Percentiles rank a stretch among this genome's conserved stretches.
These are phyloP conservation scores for Brachypteracias leptosomus DNA, from an alignment of 2,113 vertebrate genomes.

Conservation along the genomic window DNA sequence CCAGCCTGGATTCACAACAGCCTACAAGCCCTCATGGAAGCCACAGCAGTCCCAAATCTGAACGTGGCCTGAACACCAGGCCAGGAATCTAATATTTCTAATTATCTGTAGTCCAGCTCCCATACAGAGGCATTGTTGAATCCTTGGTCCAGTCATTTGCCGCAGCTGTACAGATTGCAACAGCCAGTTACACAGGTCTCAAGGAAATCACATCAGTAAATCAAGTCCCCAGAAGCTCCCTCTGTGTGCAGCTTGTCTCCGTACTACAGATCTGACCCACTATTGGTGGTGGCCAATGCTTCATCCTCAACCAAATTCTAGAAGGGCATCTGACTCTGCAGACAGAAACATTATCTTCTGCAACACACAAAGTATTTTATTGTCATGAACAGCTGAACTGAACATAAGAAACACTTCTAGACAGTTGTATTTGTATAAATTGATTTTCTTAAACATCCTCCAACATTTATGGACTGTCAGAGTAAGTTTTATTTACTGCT, in stretches of 20 bases:
- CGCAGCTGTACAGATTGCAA: not conserved
- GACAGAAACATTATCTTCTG: not conserved
- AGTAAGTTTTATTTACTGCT: not conserved
- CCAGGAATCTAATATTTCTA: not conserved
- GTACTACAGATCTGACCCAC: not conserved
- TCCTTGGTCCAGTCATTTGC: not conserved
- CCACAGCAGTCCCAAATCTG: not conserved
- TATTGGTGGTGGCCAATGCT: not conserved
- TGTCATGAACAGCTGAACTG: not conserved
- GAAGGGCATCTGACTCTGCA: not conserved
- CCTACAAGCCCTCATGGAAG: accelerated
- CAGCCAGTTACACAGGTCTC: not conserved
- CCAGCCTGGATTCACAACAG: not conserved
- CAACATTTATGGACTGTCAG: not conserved
- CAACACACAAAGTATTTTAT: not conserved
- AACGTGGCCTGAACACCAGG: not conserved
- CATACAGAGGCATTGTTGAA: not conserved
- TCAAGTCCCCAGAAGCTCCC: not conserved
- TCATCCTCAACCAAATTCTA: not conserved
- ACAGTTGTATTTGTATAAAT: not conserved
- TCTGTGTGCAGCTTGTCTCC: not conserved
- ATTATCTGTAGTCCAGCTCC: not conserved
- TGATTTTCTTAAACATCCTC: not conserved
- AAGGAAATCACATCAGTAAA: not conserved
- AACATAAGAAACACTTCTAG: not conserved